Evolutionary conservation across 2,113 vertebrate species (phyloP), one percentile per base, ranked within the genome.

Genomic region (Sula dactylatra): DNA sequence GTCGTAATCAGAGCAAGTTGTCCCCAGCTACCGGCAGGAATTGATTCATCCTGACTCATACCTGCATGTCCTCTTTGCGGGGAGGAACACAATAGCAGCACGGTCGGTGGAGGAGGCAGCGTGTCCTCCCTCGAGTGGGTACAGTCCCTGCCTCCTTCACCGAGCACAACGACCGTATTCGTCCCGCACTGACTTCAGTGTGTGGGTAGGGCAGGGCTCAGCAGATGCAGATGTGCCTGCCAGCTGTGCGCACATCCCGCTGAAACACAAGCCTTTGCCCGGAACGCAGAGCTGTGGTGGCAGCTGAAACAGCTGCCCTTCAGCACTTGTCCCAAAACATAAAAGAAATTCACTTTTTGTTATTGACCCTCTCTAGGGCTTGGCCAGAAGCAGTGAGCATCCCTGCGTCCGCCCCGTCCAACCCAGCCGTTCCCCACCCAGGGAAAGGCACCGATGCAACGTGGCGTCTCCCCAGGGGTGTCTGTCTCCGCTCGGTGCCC

Each of bases 11-110:
- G 77, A 62, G 80, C 70, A 36, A 58, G 70, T 9, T 62, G 69
- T 84, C 42, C 44, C 55, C 34, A 7, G 67, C 50, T 62, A 71
- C 52, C 22, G 19, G 42, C 47, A 56, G 50, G 55, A 34, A 15
- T 45, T 79, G 94, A 89, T 67, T 89, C 92, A 86, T 94, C 86
- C 92, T 78, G 92, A 95, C 76, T 89, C 88, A 86, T n/a, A 27
- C 47, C 84, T 42, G 74, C 34, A 4, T 34, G 49, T 26, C 69
- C 64, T 29, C 10, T 21, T 55, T 27, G 52, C 10, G 5, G 73
- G 45, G 77, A 66, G 49, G 34, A 56, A 14, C 42, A 16, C 56
- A 13, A 40, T 0, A 26, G 74, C 11, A 7, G 10, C 2, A 8
- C 2, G 10, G 13, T 5, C 7, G n/a, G 36, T 8, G 79, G 34